A percentile compares a stretch with the other conserved stretches of the same genome.
These are phyloP conservation scores for Rhinophrynus dorsalis DNA, from an alignment of 2,797 vertebrate genomes.

Conservation along the genomic window DNA sequence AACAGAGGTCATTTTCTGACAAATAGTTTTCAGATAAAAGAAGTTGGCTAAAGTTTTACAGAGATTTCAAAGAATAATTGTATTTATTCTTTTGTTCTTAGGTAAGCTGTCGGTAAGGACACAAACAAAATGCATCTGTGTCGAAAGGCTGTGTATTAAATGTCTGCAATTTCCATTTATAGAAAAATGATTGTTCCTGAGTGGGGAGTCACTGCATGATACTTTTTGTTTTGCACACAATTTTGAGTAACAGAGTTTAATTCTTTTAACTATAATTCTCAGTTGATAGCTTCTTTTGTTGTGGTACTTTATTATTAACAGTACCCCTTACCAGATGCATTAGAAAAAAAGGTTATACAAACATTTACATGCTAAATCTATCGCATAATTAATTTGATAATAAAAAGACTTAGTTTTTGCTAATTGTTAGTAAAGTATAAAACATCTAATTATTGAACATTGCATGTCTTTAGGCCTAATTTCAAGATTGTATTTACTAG, in stretches of 20 bases:
- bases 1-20: too few species aligned
- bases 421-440: slow-evolving; percentile 21
- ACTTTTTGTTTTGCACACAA: background rate
- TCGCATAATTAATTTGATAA: slow-evolving; percentile 19
- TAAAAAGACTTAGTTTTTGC: slow-evolving; percentile 11
- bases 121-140: background rate
- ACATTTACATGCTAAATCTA: slow-evolving; percentile 17
- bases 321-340: slow-evolving; percentile 8
- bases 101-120: too few species aligned
- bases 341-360: slow-evolving; percentile 10
- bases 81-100: too few species aligned
- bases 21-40: too few species aligned
- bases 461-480: slow-evolving; percentile 17
- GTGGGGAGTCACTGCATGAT: slow-evolving; percentile 1
- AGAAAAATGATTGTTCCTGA: background rate
- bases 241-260: background rate
- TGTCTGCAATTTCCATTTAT: background rate
- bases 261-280: slow-evolving; percentile 12
- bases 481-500: background rate
- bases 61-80: too few species aligned
- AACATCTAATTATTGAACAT: slow-evolving; percentile 30
- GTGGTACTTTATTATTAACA: background rate
- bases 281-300: slow-evolving; percentile 12
- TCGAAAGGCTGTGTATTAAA: background rate
- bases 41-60: too few species aligned